A percentile compares a stretch with the other conserved stretches of the same genome.
Evolutionary conservation across 2,113 vertebrate species (phyloP).

Genomic region (Megaleporinus macrocephalus): DNA sequence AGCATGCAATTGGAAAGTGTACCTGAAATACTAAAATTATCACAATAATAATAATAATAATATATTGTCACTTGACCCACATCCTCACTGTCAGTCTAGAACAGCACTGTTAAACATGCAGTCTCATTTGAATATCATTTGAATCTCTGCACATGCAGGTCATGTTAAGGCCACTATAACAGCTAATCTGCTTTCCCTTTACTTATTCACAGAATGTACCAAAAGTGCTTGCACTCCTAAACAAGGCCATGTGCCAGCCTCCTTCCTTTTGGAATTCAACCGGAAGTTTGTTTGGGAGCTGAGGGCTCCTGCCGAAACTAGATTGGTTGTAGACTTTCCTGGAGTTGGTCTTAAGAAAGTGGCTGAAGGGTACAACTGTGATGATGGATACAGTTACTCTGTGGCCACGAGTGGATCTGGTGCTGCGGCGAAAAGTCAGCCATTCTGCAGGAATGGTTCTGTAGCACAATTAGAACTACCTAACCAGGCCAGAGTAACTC

Average conservation of each 20-base stretch:
- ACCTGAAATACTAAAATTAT: too few species aligned
- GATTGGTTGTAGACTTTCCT: conserved; percentile 76
- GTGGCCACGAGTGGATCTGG: conserved; percentile 65
- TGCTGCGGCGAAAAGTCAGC: conserved; percentile 63
- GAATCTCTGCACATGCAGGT: too few species aligned
- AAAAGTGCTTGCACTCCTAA: conserved; percentile 75
- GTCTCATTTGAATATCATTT: too few species aligned
- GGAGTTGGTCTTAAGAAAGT: conserved; percentile 72
- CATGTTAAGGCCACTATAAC: neutral
- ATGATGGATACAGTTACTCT: conserved; percentile 67
- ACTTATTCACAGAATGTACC: conserved; percentile 79
- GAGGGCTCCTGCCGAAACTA: conserved; percentile 71
- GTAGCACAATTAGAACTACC: conserved; percentile 79
- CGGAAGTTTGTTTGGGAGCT: conserved; percentile 82
- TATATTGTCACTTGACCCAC: too few species aligned
- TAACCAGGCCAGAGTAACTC: conserved; percentile 71
- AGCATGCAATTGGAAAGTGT: too few species aligned
- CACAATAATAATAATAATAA: too few species aligned
- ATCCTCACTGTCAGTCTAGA: too few species aligned
- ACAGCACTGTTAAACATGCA: too few species aligned
- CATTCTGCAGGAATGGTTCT: conserved; percentile 82
- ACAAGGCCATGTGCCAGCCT: conserved; percentile 70
- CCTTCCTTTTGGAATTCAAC: conserved; percentile 72
- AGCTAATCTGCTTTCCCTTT: neutral
- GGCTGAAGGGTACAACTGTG: conserved; percentile 66